A percentile compares a stretch with the other conserved stretches of the same genome.
Evolutionary conservation across 2,797 vertebrate species (phyloP).

Genomic region (Clarias fuscus): DNA sequence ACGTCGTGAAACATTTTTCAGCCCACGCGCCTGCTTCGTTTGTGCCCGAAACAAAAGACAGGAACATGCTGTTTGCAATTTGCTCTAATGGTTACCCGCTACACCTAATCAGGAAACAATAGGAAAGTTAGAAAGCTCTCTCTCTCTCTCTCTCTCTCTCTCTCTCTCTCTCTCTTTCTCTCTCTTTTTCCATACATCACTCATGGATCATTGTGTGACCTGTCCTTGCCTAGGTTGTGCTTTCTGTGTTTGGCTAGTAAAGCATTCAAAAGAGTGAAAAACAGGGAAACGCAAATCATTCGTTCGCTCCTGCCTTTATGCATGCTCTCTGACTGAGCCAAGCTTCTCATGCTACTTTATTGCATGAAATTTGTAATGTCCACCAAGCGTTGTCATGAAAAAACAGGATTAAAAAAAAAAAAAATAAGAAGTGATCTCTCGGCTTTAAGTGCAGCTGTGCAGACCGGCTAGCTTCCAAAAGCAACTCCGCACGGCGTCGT

Average conservation of each 20-base stretch:
- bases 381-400: conserved; percentile 13
- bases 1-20: conserved; percentile 22
- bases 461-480: neutral
- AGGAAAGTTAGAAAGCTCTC: conserved; percentile 46
- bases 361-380: neutral
- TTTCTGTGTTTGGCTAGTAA: conserved; percentile 56
- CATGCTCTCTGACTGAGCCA: neutral
- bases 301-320: neutral
- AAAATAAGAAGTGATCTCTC: neutral
- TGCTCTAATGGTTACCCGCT: conserved; percentile 51
- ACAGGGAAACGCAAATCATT: neutral
- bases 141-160: neutral
- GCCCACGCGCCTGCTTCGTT: conserved; percentile 28
- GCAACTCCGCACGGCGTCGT: neutral
- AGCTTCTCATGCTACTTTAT: neutral
- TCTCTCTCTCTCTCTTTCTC: conserved; percentile 27
- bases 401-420: neutral
- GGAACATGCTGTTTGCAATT: conserved; percentile 56
- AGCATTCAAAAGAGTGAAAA: conserved; percentile 4
- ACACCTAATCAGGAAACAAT: conserved; percentile 40
- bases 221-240: conserved; percentile 51
- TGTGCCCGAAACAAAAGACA: conserved; percentile 55
- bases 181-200: conserved; percentile 2
- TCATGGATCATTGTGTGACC: conserved; percentile 59
- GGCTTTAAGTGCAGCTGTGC: neutral